phyloP scores from a whole-genome alignment of 1,140 invertebrate species.

The Nephila pilipes region DNA sequence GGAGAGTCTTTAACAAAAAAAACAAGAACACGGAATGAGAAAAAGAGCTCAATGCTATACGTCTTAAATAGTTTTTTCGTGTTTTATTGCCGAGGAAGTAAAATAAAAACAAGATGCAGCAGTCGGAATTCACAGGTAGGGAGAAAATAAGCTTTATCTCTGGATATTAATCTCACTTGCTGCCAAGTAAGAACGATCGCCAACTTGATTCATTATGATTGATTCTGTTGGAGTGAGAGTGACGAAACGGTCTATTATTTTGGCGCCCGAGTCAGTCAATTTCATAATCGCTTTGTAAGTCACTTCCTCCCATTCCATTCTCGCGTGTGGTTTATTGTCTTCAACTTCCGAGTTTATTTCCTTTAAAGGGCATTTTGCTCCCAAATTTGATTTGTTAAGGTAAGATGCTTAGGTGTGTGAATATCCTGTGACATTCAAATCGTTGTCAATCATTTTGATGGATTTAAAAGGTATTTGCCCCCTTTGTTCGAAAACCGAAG shows the following conservation, averaged over 20 bases:
- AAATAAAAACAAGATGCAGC: not conserved
- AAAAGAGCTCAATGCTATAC: no score
- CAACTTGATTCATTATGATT: constrained; percentile 36
- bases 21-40: no score
- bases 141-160: not conserved
- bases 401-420: no score
- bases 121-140: not conserved
- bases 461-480: no score
- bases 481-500: no score
- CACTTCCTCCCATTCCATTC: no score
- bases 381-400: no score
- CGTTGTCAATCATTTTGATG: no score
- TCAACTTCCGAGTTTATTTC: not conserved
- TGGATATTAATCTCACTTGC: not conserved
- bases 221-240: not conserved
- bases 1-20: no score
- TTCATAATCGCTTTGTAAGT: not conserved
- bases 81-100: not conserved
- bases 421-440: no score
- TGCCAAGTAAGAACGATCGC: not conserved
- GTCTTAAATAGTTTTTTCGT: not conserved
- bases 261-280: not conserved
- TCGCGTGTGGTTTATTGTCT: not conserved
- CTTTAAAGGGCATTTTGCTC: no score
- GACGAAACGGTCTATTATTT: not conserved